These are phyloP conservation scores for Agelaius tricolor DNA, from an alignment of 2,113 vertebrate species.

Conservation along the genomic window DNA sequence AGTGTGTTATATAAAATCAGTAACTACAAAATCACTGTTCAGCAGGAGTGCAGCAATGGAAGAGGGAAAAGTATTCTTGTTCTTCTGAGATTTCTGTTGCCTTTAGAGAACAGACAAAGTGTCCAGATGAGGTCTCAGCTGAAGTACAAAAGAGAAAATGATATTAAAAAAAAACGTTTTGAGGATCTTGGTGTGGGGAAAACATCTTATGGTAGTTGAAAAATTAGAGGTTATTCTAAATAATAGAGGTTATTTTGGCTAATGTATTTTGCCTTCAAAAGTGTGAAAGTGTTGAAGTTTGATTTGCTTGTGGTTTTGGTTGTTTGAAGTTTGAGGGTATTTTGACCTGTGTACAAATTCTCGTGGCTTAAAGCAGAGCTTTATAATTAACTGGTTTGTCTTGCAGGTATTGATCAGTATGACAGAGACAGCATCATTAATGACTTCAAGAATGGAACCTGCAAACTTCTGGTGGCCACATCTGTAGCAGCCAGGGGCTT, in stretches of 20 bases:
- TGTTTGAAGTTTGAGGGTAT: neutral
- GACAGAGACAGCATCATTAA: slow-evolving; percentile 98
- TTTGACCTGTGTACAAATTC: neutral
- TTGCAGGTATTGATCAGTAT: slow-evolving; percentile 95
- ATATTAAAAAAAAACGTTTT: neutral
- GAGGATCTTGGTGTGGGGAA: neutral
- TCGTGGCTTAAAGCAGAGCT: neutral
- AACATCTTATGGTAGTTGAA: neutral
- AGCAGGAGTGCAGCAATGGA: neutral
- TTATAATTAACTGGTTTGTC: neutral
- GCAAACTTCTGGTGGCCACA: slow-evolving; percentile 95
- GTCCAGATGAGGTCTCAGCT: neutral
- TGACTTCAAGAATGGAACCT: slow-evolving; percentile 95
- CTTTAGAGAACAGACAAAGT: neutral
- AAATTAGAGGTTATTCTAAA: neutral
- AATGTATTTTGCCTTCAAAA: neutral
- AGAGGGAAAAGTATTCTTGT: neutral
- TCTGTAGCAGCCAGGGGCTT: slow-evolving; percentile 95
- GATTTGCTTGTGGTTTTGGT: neutral
- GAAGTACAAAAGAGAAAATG: neutral
- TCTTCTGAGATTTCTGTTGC: neutral
- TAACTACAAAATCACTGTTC: neutral
- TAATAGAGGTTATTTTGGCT: neutral
- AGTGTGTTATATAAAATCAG: neutral
- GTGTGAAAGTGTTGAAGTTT: neutral